These are phyloP conservation scores for Anhinga anhinga DNA, from an alignment of 2,113 vertebrate species.

Conservation along the genomic window DNA sequence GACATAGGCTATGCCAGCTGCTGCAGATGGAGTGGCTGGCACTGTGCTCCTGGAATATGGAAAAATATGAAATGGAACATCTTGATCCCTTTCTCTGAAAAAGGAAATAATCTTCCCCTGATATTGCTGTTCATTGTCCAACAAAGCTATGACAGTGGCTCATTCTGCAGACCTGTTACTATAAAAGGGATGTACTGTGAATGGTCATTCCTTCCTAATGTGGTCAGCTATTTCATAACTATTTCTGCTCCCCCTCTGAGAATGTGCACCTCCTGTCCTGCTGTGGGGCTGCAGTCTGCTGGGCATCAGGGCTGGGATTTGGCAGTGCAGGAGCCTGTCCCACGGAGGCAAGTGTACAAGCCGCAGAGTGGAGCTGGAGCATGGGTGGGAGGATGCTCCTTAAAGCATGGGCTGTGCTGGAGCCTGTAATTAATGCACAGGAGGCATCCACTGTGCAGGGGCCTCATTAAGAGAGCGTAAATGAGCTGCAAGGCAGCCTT, in stretches of 20 bases:
- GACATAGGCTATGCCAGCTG: not conserved
- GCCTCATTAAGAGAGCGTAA: not conserved
- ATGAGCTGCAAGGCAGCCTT: not conserved
- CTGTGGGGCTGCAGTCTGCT: not conserved
- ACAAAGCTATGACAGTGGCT: fast-evolving
- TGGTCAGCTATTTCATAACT: not conserved
- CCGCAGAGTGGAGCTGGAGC: not conserved
- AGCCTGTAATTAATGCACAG: not conserved
- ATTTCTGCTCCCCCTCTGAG: not conserved
- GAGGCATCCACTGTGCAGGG: not conserved
- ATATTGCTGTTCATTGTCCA: not conserved
- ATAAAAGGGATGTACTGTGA: not conserved
- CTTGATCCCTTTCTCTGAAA: not conserved
- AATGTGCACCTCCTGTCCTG: fast-evolving
- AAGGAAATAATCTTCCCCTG: not conserved
- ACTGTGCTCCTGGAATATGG: not conserved
- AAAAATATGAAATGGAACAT: not conserved
- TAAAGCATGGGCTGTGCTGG: not conserved
- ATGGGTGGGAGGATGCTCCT: not conserved
- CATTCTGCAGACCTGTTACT: not conserved
- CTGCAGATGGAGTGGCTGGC: not conserved
- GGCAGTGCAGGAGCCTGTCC: not conserved
- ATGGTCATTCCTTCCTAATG: not conserved
- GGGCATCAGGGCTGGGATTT: not conserved
- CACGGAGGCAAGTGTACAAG: fast-evolving